These are phyloP conservation scores for Murina feae DNA, from an alignment of 2,113 vertebrate genomes.

Conservation along the genomic window DNA sequence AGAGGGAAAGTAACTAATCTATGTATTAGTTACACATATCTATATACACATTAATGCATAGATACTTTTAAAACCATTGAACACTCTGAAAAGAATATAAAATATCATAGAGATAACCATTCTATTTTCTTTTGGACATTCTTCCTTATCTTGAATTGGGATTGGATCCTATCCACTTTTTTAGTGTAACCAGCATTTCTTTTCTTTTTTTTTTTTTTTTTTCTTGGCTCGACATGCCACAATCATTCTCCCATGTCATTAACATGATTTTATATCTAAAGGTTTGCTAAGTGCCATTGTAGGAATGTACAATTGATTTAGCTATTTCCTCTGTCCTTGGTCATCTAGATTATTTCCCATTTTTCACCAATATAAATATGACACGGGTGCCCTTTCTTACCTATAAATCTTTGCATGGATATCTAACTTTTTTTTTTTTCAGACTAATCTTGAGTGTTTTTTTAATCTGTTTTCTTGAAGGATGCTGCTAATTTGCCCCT, in stretches of 20 bases:
- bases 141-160: not conserved
- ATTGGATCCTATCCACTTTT: not conserved
- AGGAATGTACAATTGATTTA: conserved; percentile 61
- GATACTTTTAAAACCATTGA: not conserved
- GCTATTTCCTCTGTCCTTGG: conserved; percentile 57
- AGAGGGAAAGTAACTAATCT: not conserved
- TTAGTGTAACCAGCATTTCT: not conserved
- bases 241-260: conserved; percentile 44
- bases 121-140: not conserved
- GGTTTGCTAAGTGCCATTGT: conserved; percentile 47
- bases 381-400: not conserved
- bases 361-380: not conserved
- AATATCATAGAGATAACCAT: not conserved
- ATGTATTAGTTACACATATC: not conserved
- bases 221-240: not conserved
- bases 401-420: not conserved
- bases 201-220: not conserved
- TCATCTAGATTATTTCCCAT: not conserved
- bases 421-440: not conserved
- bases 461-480: not conserved
- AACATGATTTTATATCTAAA: conserved; percentile 51
- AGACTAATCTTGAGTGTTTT: not conserved
- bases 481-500: not conserved
- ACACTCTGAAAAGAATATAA: not conserved
- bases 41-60: not conserved